Evolutionary conservation across 2,888 invertebrate species (phyloP).

Genomic region (Sarcophaga carnaria): DNA sequence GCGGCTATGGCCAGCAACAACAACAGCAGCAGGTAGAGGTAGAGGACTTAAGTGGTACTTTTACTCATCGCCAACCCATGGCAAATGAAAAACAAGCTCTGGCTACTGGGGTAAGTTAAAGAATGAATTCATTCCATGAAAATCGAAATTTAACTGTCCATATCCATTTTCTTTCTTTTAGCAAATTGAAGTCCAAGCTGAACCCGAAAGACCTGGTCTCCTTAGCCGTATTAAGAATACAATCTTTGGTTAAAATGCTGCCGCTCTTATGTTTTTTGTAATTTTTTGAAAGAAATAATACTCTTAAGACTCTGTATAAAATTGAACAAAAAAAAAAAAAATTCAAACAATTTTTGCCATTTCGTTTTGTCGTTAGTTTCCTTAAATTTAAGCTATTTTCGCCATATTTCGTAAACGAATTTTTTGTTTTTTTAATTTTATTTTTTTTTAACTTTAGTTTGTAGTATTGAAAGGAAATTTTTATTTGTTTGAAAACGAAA

Average conservation of each 20-base stretch:
- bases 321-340: slow-evolving; percentile 2
- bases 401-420: slow-evolving; percentile 6
- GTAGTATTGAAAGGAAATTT: slow-evolving; percentile 8
- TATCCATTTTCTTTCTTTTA: slow-evolving; percentile 38
- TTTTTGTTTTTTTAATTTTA: slow-evolving; percentile 37
- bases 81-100: slow-evolving; percentile 56
- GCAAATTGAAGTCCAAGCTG: slow-evolving; percentile 73
- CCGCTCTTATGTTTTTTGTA: slow-evolving; percentile 68
- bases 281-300: not conserved
- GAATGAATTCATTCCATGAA: not conserved
- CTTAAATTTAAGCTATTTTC: slow-evolving; percentile 29
- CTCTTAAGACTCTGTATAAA: slow-evolving; percentile 17
- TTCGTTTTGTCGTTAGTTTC: not conserved
- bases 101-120: slow-evolving; percentile 43
- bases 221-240: slow-evolving; percentile 76
- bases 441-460: slow-evolving; percentile 29
- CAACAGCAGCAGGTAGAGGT: slow-evolving; percentile 66
- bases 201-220: slow-evolving; percentile 72
- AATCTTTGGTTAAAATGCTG: slow-evolving; percentile 69
- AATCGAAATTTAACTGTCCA: not conserved
- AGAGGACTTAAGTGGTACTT: slow-evolving; percentile 66
- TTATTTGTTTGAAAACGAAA: slow-evolving; percentile 5
- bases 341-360: slow-evolving; percentile 15
- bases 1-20: slow-evolving; percentile 36
- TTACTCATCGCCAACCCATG: slow-evolving; percentile 29